Evolutionary conservation across 2,113 vertebrate genomes (phyloP).

Genomic region (Salminus brasiliensis): DNA sequence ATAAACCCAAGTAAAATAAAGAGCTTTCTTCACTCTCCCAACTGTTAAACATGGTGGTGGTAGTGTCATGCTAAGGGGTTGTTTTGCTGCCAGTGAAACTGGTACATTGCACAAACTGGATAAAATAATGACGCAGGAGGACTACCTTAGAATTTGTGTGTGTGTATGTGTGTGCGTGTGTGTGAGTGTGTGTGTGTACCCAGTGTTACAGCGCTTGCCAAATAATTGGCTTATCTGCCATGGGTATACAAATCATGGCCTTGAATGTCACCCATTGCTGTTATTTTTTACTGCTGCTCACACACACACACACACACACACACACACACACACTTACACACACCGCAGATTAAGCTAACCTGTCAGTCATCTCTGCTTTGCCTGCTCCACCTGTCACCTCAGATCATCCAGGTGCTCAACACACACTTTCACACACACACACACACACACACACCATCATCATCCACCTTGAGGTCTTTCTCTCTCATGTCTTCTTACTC

Average conservation of each 20-base stretch:
- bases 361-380: constrained; percentile 33
- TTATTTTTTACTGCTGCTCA: constrained; percentile 15
- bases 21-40: too few species aligned
- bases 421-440: background rate
- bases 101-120: too few species aligned
- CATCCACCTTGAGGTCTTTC: too few species aligned
- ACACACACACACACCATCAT: background rate
- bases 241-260: constrained; percentile 1
- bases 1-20: too few species aligned
- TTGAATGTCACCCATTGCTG: background rate
- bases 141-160: too few species aligned
- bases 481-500: background rate
- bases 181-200: background rate
- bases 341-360: constrained; percentile 25
- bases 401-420: background rate
- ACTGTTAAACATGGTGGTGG: too few species aligned
- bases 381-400: constrained; percentile 30
- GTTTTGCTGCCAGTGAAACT: too few species aligned
- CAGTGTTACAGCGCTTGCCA: background rate
- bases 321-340: constrained; percentile 4
- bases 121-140: too few species aligned
- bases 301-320: constrained; percentile 21
- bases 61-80: too few species aligned
- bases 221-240: background rate
- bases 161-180: background rate